Evolutionary conservation across 2,888 invertebrate genomes (phyloP).

Genomic region (Thereva unica): DNA sequence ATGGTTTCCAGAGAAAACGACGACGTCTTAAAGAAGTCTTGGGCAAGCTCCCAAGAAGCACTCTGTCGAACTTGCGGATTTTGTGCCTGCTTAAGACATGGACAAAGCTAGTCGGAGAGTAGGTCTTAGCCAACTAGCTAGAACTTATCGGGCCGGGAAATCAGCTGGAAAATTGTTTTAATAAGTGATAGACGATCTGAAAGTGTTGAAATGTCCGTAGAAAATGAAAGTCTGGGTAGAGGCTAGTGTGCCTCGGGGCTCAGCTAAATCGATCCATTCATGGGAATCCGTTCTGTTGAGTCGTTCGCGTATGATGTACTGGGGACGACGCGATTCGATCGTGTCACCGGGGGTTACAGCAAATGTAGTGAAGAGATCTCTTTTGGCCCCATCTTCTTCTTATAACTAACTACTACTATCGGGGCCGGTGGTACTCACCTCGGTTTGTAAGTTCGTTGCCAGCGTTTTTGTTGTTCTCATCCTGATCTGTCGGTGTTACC

Average conservation of each 20-base stretch:
- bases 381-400: neutral
- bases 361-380: neutral
- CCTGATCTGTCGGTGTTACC: conserved; percentile 50
- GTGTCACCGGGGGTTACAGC: neutral
- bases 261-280: neutral
- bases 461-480: conserved; percentile 57
- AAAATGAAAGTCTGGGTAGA: conserved; percentile 38
- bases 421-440: conserved; percentile 47
- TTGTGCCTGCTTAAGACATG: too few species aligned
- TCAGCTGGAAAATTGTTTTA: conserved; percentile 38
- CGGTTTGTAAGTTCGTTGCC: conserved; percentile 57
- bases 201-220: conserved; percentile 37
- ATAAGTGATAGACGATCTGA: conserved; percentile 40
- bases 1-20: too few species aligned
- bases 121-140: neutral
- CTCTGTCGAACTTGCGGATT: too few species aligned
- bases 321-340: neutral
- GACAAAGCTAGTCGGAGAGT: too few species aligned
- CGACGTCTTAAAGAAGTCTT: too few species aligned
- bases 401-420: neutral
- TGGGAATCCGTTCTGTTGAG: conserved; percentile 8
- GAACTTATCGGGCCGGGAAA: conserved; percentile 35
- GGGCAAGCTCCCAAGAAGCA: too few species aligned
- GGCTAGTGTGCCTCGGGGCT: neutral
- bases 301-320: too few species aligned